phyloP scores from a whole-genome alignment of 2,113 vertebrate species.

The Poeciliopsis retropinna region DNA sequence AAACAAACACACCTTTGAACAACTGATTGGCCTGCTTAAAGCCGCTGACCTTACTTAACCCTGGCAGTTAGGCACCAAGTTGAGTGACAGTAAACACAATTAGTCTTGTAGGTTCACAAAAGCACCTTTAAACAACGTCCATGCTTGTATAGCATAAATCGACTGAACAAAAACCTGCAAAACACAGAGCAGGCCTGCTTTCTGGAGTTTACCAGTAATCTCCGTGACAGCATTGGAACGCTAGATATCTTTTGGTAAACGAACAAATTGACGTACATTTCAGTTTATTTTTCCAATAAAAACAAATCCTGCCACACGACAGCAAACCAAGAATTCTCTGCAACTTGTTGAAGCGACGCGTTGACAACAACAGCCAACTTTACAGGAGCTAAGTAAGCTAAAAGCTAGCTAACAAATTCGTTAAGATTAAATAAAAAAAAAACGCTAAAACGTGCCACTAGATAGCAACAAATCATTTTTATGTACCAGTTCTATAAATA shows the following conservation, averaged over 20 bases:
- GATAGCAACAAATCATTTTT: fast-evolving
- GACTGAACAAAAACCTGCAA: conserved; percentile 31
- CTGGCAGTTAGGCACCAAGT: conserved; percentile 4
- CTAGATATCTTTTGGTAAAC: not conserved
- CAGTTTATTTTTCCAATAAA: not conserved
- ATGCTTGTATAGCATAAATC: not conserved
- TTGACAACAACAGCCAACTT: conserved; percentile 56
- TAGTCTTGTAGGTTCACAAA: conserved; percentile 7
- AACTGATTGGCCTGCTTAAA: conserved; percentile 10
- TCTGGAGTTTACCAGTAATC: conserved; percentile 47
- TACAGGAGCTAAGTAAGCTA: conserved; percentile 43
- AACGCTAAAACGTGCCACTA: fast-evolving
- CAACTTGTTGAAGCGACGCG: conserved; percentile 6
- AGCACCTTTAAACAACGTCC: conserved; percentile 6
- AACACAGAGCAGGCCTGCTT: conserved; percentile 37
- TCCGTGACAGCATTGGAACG: not conserved
- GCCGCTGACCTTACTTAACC: conserved; percentile 1
- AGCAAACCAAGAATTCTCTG: not conserved
- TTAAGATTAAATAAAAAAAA: not conserved
- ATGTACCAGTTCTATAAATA: not conserved
- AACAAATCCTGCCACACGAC: not conserved
- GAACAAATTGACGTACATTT: not conserved
- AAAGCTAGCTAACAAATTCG: conserved; percentile 30
- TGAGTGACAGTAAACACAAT: conserved; percentile 29
- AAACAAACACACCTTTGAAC: not conserved